Evolutionary conservation across 2,113 vertebrate species (phyloP).

Genomic region (Podilymbus podiceps): DNA sequence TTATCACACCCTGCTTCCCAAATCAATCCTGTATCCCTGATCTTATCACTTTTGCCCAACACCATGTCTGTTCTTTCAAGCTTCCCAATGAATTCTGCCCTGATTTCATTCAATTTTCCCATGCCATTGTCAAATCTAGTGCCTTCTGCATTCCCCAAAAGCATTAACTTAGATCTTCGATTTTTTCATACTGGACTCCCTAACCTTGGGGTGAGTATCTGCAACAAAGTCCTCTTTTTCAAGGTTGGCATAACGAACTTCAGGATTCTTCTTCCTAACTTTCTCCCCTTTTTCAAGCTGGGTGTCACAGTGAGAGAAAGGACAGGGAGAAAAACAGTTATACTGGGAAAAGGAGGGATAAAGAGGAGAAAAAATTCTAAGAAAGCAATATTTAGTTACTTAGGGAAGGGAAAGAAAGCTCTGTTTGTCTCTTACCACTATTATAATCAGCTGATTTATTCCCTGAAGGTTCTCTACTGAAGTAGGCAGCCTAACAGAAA

Average conservation of each 20-base stretch:
- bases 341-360: neutral
- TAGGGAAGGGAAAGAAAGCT: neutral
- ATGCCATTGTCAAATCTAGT: neutral
- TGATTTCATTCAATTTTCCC: neutral
- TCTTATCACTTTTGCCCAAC: neutral
- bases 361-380: neutral
- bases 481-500: neutral
- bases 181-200: neutral
- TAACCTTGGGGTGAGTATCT: neutral
- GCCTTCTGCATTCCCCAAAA: neutral
- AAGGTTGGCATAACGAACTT: neutral
- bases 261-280: neutral
- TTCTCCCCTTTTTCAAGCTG: neutral
- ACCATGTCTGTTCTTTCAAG: neutral
- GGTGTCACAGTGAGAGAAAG: neutral
- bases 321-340: neutral
- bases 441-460: neutral
- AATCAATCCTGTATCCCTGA: neutral
- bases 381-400: neutral
- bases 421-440: neutral
- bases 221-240: neutral
- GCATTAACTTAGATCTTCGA: neutral
- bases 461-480: neutral
- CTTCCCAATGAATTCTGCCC: neutral
- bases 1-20: neutral